Evolutionary conservation across 2,797 vertebrate species (phyloP).

Genomic region (Anguilla anguilla): DNA sequence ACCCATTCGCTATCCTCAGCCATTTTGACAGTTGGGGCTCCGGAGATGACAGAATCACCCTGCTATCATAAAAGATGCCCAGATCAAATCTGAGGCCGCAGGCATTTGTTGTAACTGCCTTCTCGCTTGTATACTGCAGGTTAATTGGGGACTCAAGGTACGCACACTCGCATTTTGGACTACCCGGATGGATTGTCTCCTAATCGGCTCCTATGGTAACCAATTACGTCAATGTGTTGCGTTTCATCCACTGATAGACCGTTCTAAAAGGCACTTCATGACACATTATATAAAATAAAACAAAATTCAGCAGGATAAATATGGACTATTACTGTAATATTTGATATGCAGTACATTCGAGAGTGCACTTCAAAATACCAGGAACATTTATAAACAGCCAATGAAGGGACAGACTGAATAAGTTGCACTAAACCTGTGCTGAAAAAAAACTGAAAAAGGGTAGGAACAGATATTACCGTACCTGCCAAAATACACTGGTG

Average conservation of each 20-base stretch:
- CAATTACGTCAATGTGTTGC: conserved; percentile 59
- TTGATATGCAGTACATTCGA: background rate
- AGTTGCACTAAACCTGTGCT: background rate
- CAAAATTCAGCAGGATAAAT: background rate
- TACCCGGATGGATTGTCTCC: conserved; percentile 57
- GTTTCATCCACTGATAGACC: background rate
- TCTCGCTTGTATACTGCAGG: background rate
- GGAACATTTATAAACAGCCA: background rate
- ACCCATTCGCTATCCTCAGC: conserved; percentile 89
- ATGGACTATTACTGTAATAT: background rate
- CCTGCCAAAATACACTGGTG: background rate
- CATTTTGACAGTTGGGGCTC: conserved; percentile 57
- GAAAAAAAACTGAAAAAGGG: background rate
- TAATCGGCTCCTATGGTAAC: conserved; percentile 69
- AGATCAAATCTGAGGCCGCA: conserved; percentile 22
- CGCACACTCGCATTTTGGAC: conserved; percentile 56
- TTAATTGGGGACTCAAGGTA: conserved; percentile 36
- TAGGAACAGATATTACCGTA: background rate
- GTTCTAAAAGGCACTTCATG: conserved; percentile 3
- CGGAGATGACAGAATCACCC: conserved; percentile 23
- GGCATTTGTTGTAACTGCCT: conserved; percentile 45
- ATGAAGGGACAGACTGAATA: background rate
- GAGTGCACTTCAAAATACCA: background rate
- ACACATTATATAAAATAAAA: background rate
- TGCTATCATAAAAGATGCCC: conserved; percentile 32